Base-by-base conservation (phyloP, 2,888 invertebrate species). In the Drosophila fungiperda region DNA sequence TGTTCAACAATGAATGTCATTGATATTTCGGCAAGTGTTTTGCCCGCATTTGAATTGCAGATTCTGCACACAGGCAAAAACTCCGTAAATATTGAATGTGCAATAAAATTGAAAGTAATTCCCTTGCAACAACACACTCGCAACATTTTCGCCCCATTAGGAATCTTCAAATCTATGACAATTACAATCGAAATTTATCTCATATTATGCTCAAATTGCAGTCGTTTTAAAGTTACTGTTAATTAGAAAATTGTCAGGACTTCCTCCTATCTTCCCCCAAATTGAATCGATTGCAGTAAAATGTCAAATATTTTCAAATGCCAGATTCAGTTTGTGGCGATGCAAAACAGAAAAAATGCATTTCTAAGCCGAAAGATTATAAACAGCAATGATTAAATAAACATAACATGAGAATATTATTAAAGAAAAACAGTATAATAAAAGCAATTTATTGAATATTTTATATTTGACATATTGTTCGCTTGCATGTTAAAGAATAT, bases 71-170 rank as follows among this genome's bases (percentile, higher is more conserved):
- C 73, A 73, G 59, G 40, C 67, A 77, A 74, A 74, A 72, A 58
- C 66, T 79, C 68, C 60, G 78, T 87, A 72, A 86, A 86, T 87
- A 82, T 73, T 73, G 55, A 42, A 77, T 63, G 69, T 50, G 78
- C 60, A 72, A 83, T 82, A 82, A 82, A 83, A 79, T 83, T 71
- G 80, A 83, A 83, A 86, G 87, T 82, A 77, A 74, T 82, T 79
- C 69, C 71, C 29, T 61, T 68, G 59, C 65, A 73, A 54, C 70
- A 72, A 52, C 54, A 63, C 63, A 60, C 54, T 60, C 35, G 36
- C 50, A 53, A 42, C 53, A 67, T 57, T 49, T 48, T 36, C 40
- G 20, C 32, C 48, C 35, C 36, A 17, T 52, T 42, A 26, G 61
- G 57, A 63, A 67, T 65, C 68, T 68, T 72, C 45, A 73, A 79